phyloP scores from a whole-genome alignment of 1,140 invertebrate species.

The Pachypsylla venusta region DNA sequence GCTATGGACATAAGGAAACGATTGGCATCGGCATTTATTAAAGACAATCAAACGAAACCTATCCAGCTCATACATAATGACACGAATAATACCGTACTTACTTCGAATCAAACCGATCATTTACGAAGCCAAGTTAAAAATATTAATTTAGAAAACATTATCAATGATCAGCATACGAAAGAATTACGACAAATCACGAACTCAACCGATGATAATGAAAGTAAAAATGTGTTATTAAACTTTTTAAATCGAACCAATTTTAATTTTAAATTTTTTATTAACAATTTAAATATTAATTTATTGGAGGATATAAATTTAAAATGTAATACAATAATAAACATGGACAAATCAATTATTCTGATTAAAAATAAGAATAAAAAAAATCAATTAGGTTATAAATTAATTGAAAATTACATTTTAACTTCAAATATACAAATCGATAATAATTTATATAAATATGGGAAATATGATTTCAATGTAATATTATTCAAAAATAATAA shows the following conservation, averaged over 20 bases:
- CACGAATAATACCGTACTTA: too few species aligned
- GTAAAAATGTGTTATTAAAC: not conserved
- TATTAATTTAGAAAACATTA: too few species aligned
- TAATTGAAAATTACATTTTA: not conserved
- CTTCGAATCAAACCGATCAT: too few species aligned
- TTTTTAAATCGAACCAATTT: not conserved
- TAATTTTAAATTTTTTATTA: not conserved
- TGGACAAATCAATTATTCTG: not conserved
- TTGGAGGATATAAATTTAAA: not conserved
- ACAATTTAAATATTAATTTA: not conserved
- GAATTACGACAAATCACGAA: not conserved
- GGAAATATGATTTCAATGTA: slow-evolving; percentile 3
- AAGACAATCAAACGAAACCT: too few species aligned
- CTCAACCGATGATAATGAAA: not conserved
- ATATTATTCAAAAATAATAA: not conserved
- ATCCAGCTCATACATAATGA: too few species aligned
- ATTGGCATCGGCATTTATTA: slow-evolving; percentile 9
- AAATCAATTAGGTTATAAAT: not conserved
- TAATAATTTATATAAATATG: not conserved
- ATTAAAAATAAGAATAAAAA: not conserved
- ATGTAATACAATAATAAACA: not conserved
- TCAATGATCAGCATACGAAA: too few species aligned
- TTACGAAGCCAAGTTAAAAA: too few species aligned
- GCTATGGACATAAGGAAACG: slow-evolving; percentile 22
- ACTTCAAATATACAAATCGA: not conserved